A percentile compares a stretch with the other conserved stretches of the same genome.
phyloP scores from a whole-genome alignment of 2,797 vertebrate genomes.

The Enteromius paludinosus region DNA sequence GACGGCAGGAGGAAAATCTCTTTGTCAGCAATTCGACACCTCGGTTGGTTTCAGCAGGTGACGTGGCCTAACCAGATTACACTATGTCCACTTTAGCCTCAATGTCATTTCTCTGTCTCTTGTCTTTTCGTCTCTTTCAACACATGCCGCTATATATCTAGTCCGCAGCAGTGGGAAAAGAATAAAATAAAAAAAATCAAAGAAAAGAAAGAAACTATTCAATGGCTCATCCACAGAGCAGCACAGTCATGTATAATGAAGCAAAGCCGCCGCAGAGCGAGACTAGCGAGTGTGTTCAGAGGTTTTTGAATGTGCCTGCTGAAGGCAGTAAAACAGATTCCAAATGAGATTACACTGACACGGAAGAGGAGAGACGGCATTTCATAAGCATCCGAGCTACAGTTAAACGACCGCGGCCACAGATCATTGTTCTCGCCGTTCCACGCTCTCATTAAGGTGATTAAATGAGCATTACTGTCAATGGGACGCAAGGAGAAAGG shows the following conservation, averaged over 20 bases:
- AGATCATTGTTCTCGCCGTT: constrained; percentile 43
- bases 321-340: constrained; percentile 48
- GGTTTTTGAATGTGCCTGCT: constrained; percentile 41
- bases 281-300: constrained; percentile 31
- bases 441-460: constrained; percentile 43
- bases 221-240: constrained; percentile 29
- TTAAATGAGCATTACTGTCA: constrained; percentile 52
- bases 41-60: constrained; percentile 35
- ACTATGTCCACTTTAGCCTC: constrained; percentile 50
- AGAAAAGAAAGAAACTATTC: constrained; percentile 36
- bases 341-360: constrained; percentile 45
- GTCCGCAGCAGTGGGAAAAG: not conserved
- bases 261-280: constrained; percentile 12
- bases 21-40: constrained; percentile 49
- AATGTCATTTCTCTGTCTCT: constrained; percentile 10
- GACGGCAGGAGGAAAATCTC: constrained; percentile 26
- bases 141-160: constrained; percentile 13
- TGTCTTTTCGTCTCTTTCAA: constrained; percentile 19
- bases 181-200: not conserved
- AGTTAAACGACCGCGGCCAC: constrained; percentile 42
- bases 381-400: constrained; percentile 35
- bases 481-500: constrained; percentile 6
- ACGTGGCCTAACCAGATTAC: constrained; percentile 51
- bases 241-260: constrained; percentile 44
- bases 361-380: constrained; percentile 30